Conservation (phyloP, 2,888 invertebrate species). For the Melikaiella ostensackeni region DNA sequence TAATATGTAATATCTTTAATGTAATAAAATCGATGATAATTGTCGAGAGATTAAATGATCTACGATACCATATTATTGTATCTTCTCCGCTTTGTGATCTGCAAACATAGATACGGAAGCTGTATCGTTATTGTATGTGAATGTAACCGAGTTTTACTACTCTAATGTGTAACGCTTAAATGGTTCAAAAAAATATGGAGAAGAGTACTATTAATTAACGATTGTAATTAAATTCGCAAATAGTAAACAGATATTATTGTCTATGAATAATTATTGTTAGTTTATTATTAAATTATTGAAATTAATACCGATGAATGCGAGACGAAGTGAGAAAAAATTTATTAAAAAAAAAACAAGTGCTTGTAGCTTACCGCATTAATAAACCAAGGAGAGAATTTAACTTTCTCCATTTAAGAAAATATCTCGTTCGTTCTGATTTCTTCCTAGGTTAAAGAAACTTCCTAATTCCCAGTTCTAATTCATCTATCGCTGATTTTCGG, state of each 20-base stretch:
- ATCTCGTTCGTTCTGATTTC: background rate
- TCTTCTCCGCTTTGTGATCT: conserved; percentile 70
- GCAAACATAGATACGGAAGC: conserved; percentile 57
- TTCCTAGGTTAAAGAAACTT: background rate
- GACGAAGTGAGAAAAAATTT: conserved; percentile 50
- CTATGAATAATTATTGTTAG: conserved; percentile 66
- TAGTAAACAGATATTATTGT: conserved; percentile 66
- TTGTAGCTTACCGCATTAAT: conserved; percentile 58
- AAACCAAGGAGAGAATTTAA: conserved; percentile 46
- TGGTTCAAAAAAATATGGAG: conserved; percentile 41
- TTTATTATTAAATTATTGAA: conserved; percentile 64
- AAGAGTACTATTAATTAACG: conserved; percentile 60
- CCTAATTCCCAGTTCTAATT: background rate
- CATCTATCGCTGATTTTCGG: background rate
- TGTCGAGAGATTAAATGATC: conserved; percentile 56
- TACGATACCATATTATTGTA: conserved; percentile 60
- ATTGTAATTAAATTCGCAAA: conserved; percentile 66
- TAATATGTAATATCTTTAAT: conserved; percentile 57
- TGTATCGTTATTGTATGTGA: conserved; percentile 60
- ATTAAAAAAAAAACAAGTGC: conserved; percentile 51
- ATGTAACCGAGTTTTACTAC: conserved; percentile 65
- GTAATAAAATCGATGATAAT: conserved; percentile 61
- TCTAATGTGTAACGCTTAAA: conserved; percentile 54
- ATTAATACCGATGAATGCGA: conserved; percentile 49
- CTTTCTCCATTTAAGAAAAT: conserved; percentile 34